Base-by-base conservation (phyloP, 2,113 vertebrate species). In the Microtus ochrogaster region DNA sequence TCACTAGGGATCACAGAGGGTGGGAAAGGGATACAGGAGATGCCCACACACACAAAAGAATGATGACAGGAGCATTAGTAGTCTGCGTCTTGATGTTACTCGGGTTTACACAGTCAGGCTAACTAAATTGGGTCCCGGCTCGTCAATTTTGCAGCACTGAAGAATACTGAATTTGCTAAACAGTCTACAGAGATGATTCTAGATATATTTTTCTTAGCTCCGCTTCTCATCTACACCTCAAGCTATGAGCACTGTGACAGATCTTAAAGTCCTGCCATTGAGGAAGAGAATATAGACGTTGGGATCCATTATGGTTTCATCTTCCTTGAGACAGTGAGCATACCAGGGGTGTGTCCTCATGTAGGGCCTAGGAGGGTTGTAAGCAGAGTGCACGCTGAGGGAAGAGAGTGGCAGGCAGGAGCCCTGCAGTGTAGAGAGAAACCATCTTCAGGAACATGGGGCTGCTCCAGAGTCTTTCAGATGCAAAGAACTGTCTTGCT, bases 191-290 rank as follows among this genome's bases (percentile, higher is more conserved):
- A 82, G 89, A 28, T 68, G 63, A 78, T 0, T 2, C 33, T 4
- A n/a, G 2, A 22, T 0, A 0, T 7, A 7, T 41, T 65, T 22
- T 41, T 11, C 47, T 84, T 21, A 21, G 12, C 39, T 22, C 47
- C 19, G n/a, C 2, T 24, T 49, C 47, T 5, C 21, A 70, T 44
- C 41, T 4, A 0, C 0, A 28, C 17, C 12, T 1, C 58, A 28
- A 0, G 4, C 17, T 17, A 0, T 10, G 49, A 68, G 33, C 41
- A 0, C 7, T 1, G 13, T 22, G n/a, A 24, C 1, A 6, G 13
- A n/a, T 19, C 16, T 24, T 84, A 72, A 95, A 24, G 14, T 36
- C 21, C 21, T n/a, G 0, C 1, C 91, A 28, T 49, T 12, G 5
- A 39, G 83, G 36, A 39, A 79, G 49, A 36, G 84, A 66, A 24